Base-by-base conservation (phyloP, 2,113 vertebrate species). In the Strigops habroptila region DNA sequence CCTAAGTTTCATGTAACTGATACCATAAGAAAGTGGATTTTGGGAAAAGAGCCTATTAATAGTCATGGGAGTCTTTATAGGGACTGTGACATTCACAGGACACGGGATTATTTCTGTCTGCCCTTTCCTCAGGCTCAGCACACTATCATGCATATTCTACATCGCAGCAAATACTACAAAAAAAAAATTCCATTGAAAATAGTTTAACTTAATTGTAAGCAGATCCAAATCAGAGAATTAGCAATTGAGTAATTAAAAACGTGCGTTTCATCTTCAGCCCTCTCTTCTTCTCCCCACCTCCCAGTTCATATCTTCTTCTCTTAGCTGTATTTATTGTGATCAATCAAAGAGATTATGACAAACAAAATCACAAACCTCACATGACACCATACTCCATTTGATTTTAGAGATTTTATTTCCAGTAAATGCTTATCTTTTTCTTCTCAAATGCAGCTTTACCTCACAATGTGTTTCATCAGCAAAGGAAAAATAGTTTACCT, bases 321-420 rank as follows among this genome's bases (percentile, higher is more conserved):
- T 84, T 44, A 88, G 43, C 28, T 12, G 3, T 63, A 86, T 57
- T 83, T 70, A 59, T 16, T 73, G 48, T 33, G 25, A 63, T 33
- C 10, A 70, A 83, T 30, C 31, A 53, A 86, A 90, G 28, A 81
- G 46, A 75, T 46, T 27, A 70, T 3, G 5, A 94, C 48, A 86
- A 78, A 33, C 14, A 6, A 89, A 90, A 77, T 22, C 0, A 1
- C 31, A 63, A 87, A 73, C 64, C 31, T 80, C 53, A 22, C n/a
- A 55, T 7, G 5, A 76, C 37, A 86, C 18, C 4, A 12, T 49
- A 52, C 64, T 91, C 28, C 37, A 37, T 48, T 77, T 53, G 41
- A 87, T 37, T 76, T 89, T 27, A n/a, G 44, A 82, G 35, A 86
- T 59, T 77, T 93, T 93, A 92, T 89, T 95, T 92, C 55, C 43